Evolutionary conservation across 2,888 invertebrate species (phyloP).

Genomic region (Sphaerophoria rueppellii): DNA sequence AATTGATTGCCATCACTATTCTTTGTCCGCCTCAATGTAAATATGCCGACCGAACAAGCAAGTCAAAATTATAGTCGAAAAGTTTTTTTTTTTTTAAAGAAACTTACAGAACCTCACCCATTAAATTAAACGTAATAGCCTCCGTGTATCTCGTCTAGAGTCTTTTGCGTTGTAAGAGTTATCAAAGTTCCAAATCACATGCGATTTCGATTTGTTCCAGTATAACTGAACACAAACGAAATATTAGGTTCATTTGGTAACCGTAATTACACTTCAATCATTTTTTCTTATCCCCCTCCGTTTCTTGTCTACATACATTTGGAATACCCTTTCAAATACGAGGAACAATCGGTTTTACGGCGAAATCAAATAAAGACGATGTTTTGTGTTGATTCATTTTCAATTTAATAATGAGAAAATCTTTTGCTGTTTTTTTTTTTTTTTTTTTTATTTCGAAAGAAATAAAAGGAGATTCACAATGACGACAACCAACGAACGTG

Average conservation of each 20-base stretch:
- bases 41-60: constrained; percentile 1
- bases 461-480: constrained; percentile 2
- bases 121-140: constrained; percentile 62
- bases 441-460: constrained; percentile 11
- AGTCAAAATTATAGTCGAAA: neutral
- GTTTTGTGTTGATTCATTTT: neutral
- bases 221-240: constrained; percentile 15
- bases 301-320: too few relatives aligned
- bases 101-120: constrained; percentile 46
- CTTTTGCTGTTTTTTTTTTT: neutral
- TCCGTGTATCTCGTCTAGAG: constrained; percentile 14
- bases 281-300: neutral
- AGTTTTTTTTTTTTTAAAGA: constrained; percentile 6
- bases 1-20: constrained; percentile 45
- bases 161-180: constrained; percentile 11
- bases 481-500: neutral
- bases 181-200: constrained; percentile 45
- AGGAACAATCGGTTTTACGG: constrained; percentile 9
- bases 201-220: constrained; percentile 50
- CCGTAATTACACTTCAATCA: constrained; percentile 50
- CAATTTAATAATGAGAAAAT: constrained; percentile 6
- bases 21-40: constrained; percentile 31
- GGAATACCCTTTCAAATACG: too few relatives aligned
- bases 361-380: constrained; percentile 35
- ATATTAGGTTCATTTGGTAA: constrained; percentile 27